Base-by-base conservation (phyloP, 2,888 invertebrate genomes). In the Trimorus sp. region DNA sequence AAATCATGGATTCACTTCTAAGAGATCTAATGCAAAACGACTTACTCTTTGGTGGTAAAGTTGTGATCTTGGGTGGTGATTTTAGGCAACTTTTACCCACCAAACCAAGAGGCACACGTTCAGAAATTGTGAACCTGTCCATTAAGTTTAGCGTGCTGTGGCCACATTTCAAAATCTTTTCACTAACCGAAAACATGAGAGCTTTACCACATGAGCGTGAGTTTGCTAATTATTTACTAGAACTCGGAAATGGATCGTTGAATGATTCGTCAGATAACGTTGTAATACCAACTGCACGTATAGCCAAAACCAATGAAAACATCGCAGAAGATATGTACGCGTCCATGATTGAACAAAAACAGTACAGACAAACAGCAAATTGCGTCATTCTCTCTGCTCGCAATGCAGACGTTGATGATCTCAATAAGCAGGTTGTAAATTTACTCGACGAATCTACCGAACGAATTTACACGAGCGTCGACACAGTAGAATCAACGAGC, bases 311-410 rank as follows among this genome's bases (percentile, higher is more conserved):
- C 26, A 26, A 26, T 4, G 2, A 26, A 26, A 26, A 26, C 26
- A 26, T 26, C 1, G 4, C 15, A n/a, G 3, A 51, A 51, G 2
- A 51, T n/a, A 51, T 15, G 12, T 51, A 51, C n/a, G 6, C 4
- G 5, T n/a, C 12, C 14, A 51, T 51, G 7, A 51, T 51, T 51
- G 15, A 51, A n/a, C 12, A n/a, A 3, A 51, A 51, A 51, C 11
- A 9, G n/a, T 45, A 45, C 45, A 45, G n/a, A 45, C 4, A n/a
- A 51, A 1, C 49, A 14, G 11, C 49, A 51, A 51, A 51, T 7
- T 51, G 49, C 15, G 49, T 15, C 3, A 51, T 51, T n/a, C 49
- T 51, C n/a, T 51, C 49, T n/a, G 49, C 49, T n/a, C 12, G n/a
- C 4, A 51, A 51, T 51, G 15, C 15, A 12, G 49, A 51, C 26